Percentiles rank a stretch among this genome's conserved stretches.
Evolutionary conservation across 2,888 invertebrate species (phyloP).

Genomic region (Xestoiulus laeticollis): DNA sequence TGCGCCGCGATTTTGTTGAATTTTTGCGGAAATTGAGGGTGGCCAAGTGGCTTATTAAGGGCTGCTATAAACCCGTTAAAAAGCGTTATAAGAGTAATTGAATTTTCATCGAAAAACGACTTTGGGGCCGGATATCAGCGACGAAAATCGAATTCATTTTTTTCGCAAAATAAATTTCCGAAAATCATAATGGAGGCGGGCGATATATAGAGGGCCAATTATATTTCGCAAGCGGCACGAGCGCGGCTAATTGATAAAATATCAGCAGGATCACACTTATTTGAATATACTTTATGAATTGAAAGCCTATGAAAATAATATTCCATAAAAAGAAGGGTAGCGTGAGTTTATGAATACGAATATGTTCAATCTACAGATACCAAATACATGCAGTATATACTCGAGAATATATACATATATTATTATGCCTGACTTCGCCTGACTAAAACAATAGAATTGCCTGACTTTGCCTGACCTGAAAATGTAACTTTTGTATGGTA

Average conservation of each 20-base stretch:
- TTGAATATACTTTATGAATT: not conserved
- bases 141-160: not conserved
- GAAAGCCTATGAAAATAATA: not conserved
- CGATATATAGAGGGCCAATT: not conserved
- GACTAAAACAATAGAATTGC: too few relatives aligned
- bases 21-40: slow-evolving; percentile 25
- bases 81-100: not conserved
- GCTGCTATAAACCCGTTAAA: not conserved
- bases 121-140: not conserved
- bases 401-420: too few relatives aligned
- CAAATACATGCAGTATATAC: too few relatives aligned
- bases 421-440: too few relatives aligned
- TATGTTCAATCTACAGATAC: not conserved
- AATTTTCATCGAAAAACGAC: not conserved
- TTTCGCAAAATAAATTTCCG: not conserved
- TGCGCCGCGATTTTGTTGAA: not conserved
- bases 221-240: not conserved
- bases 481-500: too few relatives aligned
- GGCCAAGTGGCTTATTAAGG: not conserved
- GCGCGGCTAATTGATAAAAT: not conserved
- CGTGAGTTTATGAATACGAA: not conserved
- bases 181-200: not conserved
- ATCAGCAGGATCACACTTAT: not conserved
- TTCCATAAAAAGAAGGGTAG: not conserved
- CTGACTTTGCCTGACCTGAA: too few relatives aligned